These are phyloP conservation scores for Scaptomyza cyrtandrae DNA, from an alignment of 2,888 invertebrate species.

Conservation along the genomic window DNA sequence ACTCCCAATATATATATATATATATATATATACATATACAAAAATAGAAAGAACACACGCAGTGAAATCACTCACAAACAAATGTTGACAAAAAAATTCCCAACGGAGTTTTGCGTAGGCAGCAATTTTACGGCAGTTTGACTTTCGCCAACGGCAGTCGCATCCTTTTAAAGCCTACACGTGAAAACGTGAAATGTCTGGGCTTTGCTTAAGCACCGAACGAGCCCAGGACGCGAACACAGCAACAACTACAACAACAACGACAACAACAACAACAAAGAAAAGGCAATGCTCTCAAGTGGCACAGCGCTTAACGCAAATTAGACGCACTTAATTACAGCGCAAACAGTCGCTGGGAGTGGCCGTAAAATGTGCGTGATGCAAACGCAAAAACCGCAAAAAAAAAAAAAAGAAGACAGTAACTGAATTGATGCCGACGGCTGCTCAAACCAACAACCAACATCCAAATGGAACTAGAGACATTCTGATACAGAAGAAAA, in stretches of 20 bases:
- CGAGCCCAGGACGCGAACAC: constrained; percentile 6
- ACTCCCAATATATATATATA: constrained; percentile 24
- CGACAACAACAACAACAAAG: constrained; percentile 22
- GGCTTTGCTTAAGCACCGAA: constrained; percentile 35
- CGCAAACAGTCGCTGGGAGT: constrained; percentile 68
- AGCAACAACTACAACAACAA: constrained; percentile 1
- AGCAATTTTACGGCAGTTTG: constrained; percentile 72
- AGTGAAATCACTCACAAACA: constrained; percentile 62
- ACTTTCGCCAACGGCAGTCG: constrained; percentile 39
- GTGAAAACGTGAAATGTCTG: constrained; percentile 27
- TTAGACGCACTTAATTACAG: constrained; percentile 80
- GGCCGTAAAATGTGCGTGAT: constrained; percentile 61
- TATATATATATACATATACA: constrained; percentile 28
- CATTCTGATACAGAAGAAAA: constrained; percentile 7
- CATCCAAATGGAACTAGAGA: neutral
- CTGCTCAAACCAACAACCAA: constrained; percentile 1
- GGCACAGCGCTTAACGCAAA: constrained; percentile 75
- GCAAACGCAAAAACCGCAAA: constrained; percentile 48
- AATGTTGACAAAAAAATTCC: constrained; percentile 55
- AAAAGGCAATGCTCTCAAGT: constrained; percentile 67
- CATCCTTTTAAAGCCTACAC: constrained; percentile 61
- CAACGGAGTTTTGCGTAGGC: constrained; percentile 36
- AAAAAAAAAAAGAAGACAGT: constrained; percentile 13
- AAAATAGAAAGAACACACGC: constrained; percentile 19
- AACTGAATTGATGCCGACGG: constrained; percentile 27